phyloP scores from a whole-genome alignment of 2,888 invertebrate genomes.

The Scaptomyza caliginosa region DNA sequence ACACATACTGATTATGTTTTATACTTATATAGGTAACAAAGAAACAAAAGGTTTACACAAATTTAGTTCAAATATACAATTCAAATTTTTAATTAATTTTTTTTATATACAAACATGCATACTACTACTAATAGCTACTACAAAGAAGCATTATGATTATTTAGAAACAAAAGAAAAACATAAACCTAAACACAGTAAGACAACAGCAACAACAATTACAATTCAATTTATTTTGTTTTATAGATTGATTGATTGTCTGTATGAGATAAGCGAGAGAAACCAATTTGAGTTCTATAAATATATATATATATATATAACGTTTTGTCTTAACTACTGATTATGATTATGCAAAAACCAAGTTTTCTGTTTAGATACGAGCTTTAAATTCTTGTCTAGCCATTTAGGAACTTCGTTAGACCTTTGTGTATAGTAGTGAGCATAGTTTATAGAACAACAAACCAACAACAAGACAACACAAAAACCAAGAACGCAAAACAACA shows the following conservation, averaged over 20 bases:
- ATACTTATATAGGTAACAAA: constrained; percentile 67
- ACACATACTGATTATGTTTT: constrained; percentile 67
- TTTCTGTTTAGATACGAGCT: constrained; percentile 36
- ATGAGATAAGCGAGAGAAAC: background rate
- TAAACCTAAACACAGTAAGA: constrained; percentile 17
- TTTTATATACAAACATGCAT: constrained; percentile 27
- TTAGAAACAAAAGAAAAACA: constrained; percentile 18
- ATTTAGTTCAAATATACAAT: constrained; percentile 78
- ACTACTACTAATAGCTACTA: constrained; percentile 3
- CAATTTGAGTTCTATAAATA: constrained; percentile 23
- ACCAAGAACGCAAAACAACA: constrained; percentile 24
- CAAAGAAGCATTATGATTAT: constrained; percentile 3
- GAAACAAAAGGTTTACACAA: constrained; percentile 63
- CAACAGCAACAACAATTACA: constrained; percentile 15
- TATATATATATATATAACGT: too few relatives aligned
- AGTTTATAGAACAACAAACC: constrained; percentile 34
- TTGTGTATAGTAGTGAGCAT: constrained; percentile 49
- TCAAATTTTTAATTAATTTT: constrained; percentile 44
- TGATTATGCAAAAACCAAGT: constrained; percentile 6
- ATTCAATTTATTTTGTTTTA: constrained; percentile 12
- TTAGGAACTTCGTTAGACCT: constrained; percentile 30
- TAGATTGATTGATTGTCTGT: constrained; percentile 26
- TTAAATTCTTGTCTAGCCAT: constrained; percentile 45
- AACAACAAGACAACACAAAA: constrained; percentile 21
- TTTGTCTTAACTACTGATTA: constrained; percentile 7